Evolutionary conservation across 1,140 invertebrate genomes (phyloP), one percentile per base, ranked within the genome.

Genomic region (Drepana arcuata): DNA sequence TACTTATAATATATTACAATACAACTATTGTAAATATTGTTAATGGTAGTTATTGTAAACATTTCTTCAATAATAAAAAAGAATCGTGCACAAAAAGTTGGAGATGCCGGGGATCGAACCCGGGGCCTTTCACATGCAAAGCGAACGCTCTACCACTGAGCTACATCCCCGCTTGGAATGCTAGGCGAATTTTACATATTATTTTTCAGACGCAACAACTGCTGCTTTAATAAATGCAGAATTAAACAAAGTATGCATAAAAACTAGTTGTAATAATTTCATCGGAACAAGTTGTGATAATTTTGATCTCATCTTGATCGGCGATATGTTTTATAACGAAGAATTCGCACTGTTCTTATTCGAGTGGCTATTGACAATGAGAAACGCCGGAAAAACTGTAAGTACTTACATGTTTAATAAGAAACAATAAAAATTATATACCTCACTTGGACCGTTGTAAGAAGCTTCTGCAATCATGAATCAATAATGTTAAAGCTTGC

Each of bases 81-180:
- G n/a, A n/a, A 25, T 11, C 33, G 14, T 24, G 29, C 10, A 42
- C 53, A 61, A 65, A 58, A 51, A 48, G 34, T 46, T 89, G 88
- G 88, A 90, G 88, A 89, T 89, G 87, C 88, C 88, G 88, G 88
- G 91, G 90, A 92, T 93, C 88, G 92, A 92, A 92, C 91, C 91
- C 91, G 89, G 91, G 92, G 89, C 91, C 91, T 93, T 91, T 92
- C 91, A 92, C 92, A 93, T 93, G 92, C 92, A 92, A 93, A 94
- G 92, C 92, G 91, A 92, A 92, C 92, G 91, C 92, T 93, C 92
- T 93, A 93, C 92, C 92, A 86, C 85, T 87, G 84, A 86, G 79
- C 85, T 84, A 85, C 83, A 85, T 87, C 81, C 81, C 85, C 83
- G 56, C 36, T 39, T 65, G 61, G 54, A 48, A 14, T 52, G 2